A percentile compares a stretch with the other conserved stretches of the same genome.
Evolutionary conservation across 2,888 invertebrate species (phyloP).

Genomic region (Rosalia funebris): DNA sequence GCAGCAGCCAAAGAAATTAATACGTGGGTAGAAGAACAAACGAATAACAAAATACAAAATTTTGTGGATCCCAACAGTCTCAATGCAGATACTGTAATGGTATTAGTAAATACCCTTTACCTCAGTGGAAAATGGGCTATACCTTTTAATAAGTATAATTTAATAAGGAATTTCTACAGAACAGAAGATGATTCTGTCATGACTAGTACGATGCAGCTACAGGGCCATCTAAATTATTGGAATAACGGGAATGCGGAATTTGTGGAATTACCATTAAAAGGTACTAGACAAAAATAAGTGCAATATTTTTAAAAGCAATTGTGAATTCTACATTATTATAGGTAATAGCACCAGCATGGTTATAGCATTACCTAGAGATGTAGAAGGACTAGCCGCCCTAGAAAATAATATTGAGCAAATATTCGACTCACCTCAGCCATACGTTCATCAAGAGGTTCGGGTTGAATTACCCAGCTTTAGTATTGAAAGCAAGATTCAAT

Average conservation of each 20-base stretch:
- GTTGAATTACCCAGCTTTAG: background rate
- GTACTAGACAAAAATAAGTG: no score
- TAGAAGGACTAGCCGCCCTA: background rate
- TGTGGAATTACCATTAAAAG: conserved; percentile 54
- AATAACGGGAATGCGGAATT: conserved; percentile 52
- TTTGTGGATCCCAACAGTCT: conserved; percentile 48
- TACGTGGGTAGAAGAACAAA: conserved; percentile 58
- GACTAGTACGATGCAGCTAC: conserved; percentile 53
- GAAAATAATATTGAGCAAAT: background rate
- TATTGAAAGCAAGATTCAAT: background rate
- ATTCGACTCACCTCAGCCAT: conserved; percentile 13
- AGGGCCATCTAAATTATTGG: conserved; percentile 49
- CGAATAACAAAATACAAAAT: conserved; percentile 56
- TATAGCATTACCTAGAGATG: background rate
- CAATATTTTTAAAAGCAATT: no score
- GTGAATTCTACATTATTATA: no score
- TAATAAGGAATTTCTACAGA: conserved; percentile 25
- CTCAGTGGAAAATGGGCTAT: conserved; percentile 55
- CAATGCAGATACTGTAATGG: conserved; percentile 45
- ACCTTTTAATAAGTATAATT: conserved; percentile 46
- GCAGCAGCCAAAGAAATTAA: conserved; percentile 54
- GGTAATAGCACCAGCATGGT: background rate
- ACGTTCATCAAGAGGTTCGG: background rate
- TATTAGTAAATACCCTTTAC: conserved; percentile 59
- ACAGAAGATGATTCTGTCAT: conserved; percentile 41